These are phyloP conservation scores for Chaetops frenatus DNA, from an alignment of 2,113 vertebrate species.

Conservation along the genomic window DNA sequence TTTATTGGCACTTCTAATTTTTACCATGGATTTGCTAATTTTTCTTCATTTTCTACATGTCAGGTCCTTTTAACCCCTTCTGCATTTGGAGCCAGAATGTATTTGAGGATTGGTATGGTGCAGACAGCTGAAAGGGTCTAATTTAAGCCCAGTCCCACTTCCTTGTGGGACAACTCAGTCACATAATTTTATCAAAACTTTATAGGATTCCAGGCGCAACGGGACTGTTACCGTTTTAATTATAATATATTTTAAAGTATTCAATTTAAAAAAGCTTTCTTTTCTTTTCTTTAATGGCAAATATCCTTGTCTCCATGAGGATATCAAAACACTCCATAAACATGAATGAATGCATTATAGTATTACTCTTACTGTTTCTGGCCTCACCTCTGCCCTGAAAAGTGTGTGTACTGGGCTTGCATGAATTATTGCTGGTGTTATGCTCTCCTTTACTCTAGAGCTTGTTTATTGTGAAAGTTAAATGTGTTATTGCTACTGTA, in stretches of 20 bases:
- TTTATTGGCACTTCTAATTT: background rate
- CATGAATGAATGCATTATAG: background rate
- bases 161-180: background rate
- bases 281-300: background rate
- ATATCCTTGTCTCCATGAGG: background rate
- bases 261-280: background rate
- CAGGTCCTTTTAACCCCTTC: background rate
- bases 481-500: background rate
- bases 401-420: background rate
- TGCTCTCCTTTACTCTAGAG: background rate
- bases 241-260: background rate
- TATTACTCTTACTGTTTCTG: background rate
- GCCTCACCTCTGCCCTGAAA: background rate
- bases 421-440: background rate
- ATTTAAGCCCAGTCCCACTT: background rate
- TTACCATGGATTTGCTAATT: background rate
- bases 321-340: background rate
- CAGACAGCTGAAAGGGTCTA: background rate
- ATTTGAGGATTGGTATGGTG: background rate
- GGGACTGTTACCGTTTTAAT: background rate
- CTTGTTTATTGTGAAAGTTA: background rate
- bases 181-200: background rate
- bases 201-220: background rate
- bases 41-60: background rate
- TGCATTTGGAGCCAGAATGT: background rate